Evolutionary conservation across 2,888 invertebrate species (phyloP).

Genomic region (Lepidocyrtoides sp.): DNA sequence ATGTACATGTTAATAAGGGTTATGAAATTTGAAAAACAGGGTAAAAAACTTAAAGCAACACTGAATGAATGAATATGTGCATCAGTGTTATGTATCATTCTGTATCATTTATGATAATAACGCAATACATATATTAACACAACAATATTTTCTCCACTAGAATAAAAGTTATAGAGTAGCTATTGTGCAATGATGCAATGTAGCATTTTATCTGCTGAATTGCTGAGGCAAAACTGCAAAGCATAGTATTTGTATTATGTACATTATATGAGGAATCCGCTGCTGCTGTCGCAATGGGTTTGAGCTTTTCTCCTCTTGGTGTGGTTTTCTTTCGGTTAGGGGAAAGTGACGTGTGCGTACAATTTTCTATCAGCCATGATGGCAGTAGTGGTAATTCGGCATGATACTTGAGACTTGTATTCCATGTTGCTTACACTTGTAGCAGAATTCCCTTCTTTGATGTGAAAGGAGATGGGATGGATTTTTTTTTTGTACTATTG

Average conservation of each 20-base stretch:
- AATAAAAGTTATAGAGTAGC: neutral
- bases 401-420: conserved; percentile 20
- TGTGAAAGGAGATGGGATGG: conserved; percentile 24
- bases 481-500: neutral
- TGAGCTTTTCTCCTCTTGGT: conserved; percentile 58
- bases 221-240: neutral
- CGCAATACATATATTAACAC: too few relatives aligned
- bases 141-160: neutral
- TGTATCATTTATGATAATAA: neutral
- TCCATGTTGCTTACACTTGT: conserved; percentile 29
- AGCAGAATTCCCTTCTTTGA: conserved; percentile 17
- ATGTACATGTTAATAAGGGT: neutral
- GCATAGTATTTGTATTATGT: too few relatives aligned
- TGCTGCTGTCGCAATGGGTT: conserved; percentile 16
- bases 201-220: neutral
- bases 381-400: conserved; percentile 19
- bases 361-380: conserved; percentile 29
- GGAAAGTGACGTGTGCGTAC: conserved; percentile 52
- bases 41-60: neutral
- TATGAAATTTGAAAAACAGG: neutral
- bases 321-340: conserved; percentile 65
- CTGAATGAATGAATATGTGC: neutral
- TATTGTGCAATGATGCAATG: neutral
- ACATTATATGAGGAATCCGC: conserved; percentile 30
- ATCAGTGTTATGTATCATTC: neutral